Conservation (phyloP, 2,888 invertebrate genomes). For the Trypoxylon attenuatum region DNA sequence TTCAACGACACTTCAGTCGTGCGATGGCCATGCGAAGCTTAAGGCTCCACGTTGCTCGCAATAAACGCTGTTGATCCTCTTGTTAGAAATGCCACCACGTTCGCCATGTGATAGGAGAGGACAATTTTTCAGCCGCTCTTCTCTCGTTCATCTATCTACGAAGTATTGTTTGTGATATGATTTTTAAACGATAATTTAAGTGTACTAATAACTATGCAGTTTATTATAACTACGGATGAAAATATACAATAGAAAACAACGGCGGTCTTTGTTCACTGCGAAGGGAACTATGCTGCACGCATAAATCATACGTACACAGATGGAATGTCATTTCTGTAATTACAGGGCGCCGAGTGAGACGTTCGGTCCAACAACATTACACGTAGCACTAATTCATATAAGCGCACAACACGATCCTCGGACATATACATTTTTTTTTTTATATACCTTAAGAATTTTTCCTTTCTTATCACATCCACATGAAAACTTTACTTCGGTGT, state of each 20-base stretch:
- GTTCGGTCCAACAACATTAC: too few species aligned
- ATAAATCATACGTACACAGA: constrained; percentile 5
- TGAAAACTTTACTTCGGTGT: constrained; percentile 7
- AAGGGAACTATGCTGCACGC: constrained; percentile 5
- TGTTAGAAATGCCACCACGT: constrained; percentile 5
- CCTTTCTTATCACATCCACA: constrained; percentile 12
- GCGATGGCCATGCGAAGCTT: constrained; percentile 93
- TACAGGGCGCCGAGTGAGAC: too few species aligned
- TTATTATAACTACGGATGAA: constrained; percentile 59
- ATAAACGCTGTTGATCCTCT: constrained; percentile 70
- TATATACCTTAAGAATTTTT: constrained; percentile 24
- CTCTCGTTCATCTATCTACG: constrained; percentile 29
- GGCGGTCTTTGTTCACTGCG: constrained; percentile 24
- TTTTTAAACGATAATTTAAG: constrained; percentile 55
- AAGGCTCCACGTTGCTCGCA: constrained; percentile 74
- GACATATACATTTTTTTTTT: too few species aligned
- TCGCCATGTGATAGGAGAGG: constrained; percentile 41
- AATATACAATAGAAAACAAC: constrained; percentile 57
- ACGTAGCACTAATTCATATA: too few species aligned
- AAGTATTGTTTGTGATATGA: constrained; percentile 63
- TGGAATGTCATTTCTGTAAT: constrained; percentile 44
- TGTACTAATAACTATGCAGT: constrained; percentile 49
- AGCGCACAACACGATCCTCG: too few species aligned
- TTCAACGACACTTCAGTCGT: constrained; percentile 90
- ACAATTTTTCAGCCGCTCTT: constrained; percentile 29